Percentiles rank a stretch among this genome's conserved stretches.
These are phyloP conservation scores for Callithrix jacchus DNA, from an alignment of 2,113 vertebrate genomes.

Conservation along the genomic window DNA sequence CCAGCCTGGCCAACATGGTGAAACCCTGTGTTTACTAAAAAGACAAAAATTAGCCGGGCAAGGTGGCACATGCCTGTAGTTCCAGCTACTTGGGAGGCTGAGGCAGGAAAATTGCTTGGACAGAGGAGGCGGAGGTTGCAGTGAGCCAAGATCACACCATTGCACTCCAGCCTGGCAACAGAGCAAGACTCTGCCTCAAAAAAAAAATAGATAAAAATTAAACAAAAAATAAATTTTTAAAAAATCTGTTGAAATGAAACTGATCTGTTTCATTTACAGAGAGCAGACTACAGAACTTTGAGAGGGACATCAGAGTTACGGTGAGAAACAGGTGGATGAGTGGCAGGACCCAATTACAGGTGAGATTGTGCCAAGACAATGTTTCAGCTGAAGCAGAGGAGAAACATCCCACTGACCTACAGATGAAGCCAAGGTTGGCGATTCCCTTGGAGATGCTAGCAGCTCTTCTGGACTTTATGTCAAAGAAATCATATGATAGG, in stretches of 20 bases:
- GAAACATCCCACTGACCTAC: slow-evolving; percentile 87
- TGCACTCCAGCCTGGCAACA: too few species aligned
- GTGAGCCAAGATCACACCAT: too few species aligned
- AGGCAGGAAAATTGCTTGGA: too few species aligned
- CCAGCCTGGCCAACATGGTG: too few species aligned
- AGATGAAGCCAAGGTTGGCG: slow-evolving; percentile 89
- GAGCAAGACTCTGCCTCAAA: too few species aligned
- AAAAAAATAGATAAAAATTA: too few species aligned
- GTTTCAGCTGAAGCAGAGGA: slow-evolving; percentile 90
- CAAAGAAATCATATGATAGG: slow-evolving; percentile 90
- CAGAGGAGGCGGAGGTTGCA: too few species aligned
- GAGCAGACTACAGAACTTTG: slow-evolving; percentile 93
- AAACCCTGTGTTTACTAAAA: too few species aligned
- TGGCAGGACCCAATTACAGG: slow-evolving; percentile 90
- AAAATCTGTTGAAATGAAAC: slow-evolving; percentile 90
- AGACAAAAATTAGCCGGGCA: too few species aligned
- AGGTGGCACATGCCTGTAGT: too few species aligned
- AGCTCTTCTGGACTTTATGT: slow-evolving; percentile 90
- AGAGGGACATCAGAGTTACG: slow-evolving; percentile 88
- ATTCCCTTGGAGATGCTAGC: slow-evolving; percentile 85
- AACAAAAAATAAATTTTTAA: too few species aligned
- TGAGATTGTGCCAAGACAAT: slow-evolving; percentile 89
- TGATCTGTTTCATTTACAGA: slow-evolving; percentile 89
- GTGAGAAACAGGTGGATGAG: slow-evolving; percentile 88
- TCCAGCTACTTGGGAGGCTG: too few species aligned